Evolutionary conservation across 2,113 vertebrate genomes (phyloP), one percentile per base, ranked within the genome.

Genomic region (Gorsachius goisagi): DNA sequence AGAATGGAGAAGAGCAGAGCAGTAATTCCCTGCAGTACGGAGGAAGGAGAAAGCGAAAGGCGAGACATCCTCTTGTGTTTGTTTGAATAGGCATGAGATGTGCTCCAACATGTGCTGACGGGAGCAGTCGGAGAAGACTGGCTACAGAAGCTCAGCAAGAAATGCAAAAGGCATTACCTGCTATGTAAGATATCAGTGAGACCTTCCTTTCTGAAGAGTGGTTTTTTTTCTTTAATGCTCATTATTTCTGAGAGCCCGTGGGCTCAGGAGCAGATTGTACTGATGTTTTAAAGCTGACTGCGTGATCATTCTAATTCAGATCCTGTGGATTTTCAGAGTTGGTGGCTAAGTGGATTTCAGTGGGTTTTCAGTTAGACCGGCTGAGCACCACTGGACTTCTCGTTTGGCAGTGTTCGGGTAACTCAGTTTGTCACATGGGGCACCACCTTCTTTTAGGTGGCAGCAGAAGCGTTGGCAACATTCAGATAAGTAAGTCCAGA

Each of bases 31-130:
- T 16, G 50, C 82, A 86, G 78, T 52, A 8, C n/a, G 72, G 72
- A 88, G 52, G 64, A 92, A 93, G 82, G 68, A 90, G 83, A 92
- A 86, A 95, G 80, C 80, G 76, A 92, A 93, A 96, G 94, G 81
- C 1, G 19, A 96, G 91, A 91, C 66, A 89, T 62, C 45, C 45
- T 80, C 90, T 91, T 95, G 82, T 95, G 77, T 96, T 89, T 90
- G 56, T 93, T 92, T 94, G 89, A 96, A 95, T 91, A 94, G 74
- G 87, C 93, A 69, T 87, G 86, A 93, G 86, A 94, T 84, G 62
- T 82, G 56, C 85, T 96, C 88, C 85, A 94, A 85, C 93, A 86
- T 62, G 87, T 86, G 64, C 91, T 94, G 90, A 83, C 3, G 3
- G 67, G 59, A 83, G 68, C 58, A 89, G 62, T 53, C 0, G 0